phyloP scores from a whole-genome alignment of 2,113 vertebrate genomes.

The Poeciliopsis prolifica region DNA sequence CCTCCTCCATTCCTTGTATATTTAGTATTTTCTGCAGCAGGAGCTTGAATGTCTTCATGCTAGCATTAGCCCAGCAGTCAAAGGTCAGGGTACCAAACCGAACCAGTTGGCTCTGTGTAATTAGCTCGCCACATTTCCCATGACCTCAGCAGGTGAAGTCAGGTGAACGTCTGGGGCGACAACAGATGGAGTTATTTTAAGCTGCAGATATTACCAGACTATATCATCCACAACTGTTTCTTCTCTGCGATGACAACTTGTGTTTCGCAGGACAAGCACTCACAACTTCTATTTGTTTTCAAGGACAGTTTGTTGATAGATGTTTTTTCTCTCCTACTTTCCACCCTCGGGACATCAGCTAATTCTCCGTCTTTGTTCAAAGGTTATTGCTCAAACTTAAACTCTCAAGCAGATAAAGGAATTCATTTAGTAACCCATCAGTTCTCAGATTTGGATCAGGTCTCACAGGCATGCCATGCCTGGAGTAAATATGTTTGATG shows the following conservation, averaged over 20 bases:
- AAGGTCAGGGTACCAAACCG: constrained; percentile 65
- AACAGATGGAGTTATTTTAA: constrained; percentile 48
- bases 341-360: constrained; percentile 17
- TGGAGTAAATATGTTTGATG: constrained; percentile 66
- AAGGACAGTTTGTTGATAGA: constrained; percentile 44
- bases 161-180: constrained; percentile 30
- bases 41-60: constrained; percentile 50
- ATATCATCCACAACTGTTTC: constrained; percentile 17
- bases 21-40: constrained; percentile 19
- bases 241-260: constrained; percentile 17
- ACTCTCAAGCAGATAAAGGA: constrained; percentile 67
- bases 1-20: constrained; percentile 8
- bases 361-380: constrained; percentile 64
- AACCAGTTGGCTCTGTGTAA: constrained; percentile 69
- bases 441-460: constrained; percentile 66
- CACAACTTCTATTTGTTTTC: constrained; percentile 32
- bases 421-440: constrained; percentile 71
- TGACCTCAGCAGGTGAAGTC: constrained; percentile 54
- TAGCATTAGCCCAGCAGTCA: constrained; percentile 45
- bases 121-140: constrained; percentile 68
- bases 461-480: constrained; percentile 52
- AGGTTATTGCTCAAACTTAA: constrained; percentile 63
- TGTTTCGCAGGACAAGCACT: background rate
- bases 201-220: constrained; percentile 19
- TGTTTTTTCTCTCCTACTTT: constrained; percentile 42